A percentile compares a stretch with the other conserved stretches of the same genome.
These are phyloP conservation scores for Teleiodes luculella DNA, from an alignment of 2,888 invertebrate genomes.

Conservation along the genomic window DNA sequence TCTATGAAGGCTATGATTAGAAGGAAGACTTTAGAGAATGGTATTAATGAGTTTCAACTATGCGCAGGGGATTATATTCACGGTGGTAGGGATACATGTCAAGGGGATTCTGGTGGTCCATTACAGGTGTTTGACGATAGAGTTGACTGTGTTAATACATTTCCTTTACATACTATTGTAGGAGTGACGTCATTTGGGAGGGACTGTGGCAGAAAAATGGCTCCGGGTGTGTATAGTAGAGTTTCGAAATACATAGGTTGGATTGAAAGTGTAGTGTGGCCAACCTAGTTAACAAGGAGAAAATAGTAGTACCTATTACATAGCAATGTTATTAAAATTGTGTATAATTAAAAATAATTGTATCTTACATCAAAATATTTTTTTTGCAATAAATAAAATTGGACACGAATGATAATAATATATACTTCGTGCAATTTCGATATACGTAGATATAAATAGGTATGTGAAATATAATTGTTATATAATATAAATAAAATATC, in stretches of 20 bases:
- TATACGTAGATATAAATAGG: no score
- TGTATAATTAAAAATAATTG: no score
- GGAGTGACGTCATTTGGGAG: slow-evolving; percentile 77
- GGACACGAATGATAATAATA: neutral
- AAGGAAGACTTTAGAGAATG: slow-evolving; percentile 48
- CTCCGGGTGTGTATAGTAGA: slow-evolving; percentile 74
- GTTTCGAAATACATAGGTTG: slow-evolving; percentile 67
- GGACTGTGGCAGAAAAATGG: slow-evolving; percentile 70
- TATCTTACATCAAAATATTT: no score
- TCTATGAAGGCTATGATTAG: slow-evolving; percentile 61
- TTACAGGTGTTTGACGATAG: slow-evolving; percentile 58
- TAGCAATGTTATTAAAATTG: no score
- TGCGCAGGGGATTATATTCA: slow-evolving; percentile 70
- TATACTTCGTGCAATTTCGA: no score
- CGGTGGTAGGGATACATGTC: slow-evolving; percentile 70
- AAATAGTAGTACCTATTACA: no score
- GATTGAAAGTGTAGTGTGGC: slow-evolving; percentile 75
- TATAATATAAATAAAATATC: no score
- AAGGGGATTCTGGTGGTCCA: slow-evolving; percentile 73
- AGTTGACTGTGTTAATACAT: slow-evolving; percentile 55
- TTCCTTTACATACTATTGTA: slow-evolving; percentile 65
- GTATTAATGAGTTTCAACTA: slow-evolving; percentile 56
- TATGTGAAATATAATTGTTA: no score
- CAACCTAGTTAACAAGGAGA: slow-evolving; percentile 23
- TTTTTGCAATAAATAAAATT: no score